Conservation (phyloP, 2,113 vertebrate genomes). For the Nanger granti region DNA sequence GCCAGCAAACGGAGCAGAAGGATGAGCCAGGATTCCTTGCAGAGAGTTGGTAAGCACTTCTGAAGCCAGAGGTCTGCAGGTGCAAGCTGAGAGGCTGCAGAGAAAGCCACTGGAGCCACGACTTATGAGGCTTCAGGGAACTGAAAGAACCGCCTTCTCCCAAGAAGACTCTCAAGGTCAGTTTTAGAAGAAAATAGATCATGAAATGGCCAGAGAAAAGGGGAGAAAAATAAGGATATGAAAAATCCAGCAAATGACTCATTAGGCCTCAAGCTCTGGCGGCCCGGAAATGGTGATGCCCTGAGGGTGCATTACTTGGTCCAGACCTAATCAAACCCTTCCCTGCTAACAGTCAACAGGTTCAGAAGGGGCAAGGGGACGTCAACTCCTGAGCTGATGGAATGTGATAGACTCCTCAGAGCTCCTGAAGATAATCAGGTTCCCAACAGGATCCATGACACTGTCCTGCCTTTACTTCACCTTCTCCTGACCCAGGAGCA, state of each 20-base stretch:
- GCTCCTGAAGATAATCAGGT: not conserved
- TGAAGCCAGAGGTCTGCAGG: not conserved
- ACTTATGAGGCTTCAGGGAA: not conserved
- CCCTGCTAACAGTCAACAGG: rapidly evolving
- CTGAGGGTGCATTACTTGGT: not conserved
- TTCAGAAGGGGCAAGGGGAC: not conserved
- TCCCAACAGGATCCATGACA: rapidly evolving
- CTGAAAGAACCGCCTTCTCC: not conserved
- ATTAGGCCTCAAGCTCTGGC: not conserved
- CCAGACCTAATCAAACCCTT: not conserved
- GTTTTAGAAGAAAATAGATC: not conserved
- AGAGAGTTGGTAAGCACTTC: not conserved
- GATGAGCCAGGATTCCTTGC: no score
- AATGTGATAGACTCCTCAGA: not conserved
- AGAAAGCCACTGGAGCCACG: not conserved
- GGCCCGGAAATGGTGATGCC: rapidly evolving
- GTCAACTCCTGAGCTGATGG: rapidly evolving
- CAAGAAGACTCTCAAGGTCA: not conserved
- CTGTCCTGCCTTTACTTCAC: not conserved
- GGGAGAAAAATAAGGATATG: not conserved
- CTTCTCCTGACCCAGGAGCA: not conserved
- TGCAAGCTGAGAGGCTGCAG: no score
- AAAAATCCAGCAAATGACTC: not conserved
- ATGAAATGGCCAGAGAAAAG: not conserved
- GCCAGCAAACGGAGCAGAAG: not conserved